Conservation (phyloP, 2,797 vertebrate genomes). For the Sebastes taczanowskii region DNA sequence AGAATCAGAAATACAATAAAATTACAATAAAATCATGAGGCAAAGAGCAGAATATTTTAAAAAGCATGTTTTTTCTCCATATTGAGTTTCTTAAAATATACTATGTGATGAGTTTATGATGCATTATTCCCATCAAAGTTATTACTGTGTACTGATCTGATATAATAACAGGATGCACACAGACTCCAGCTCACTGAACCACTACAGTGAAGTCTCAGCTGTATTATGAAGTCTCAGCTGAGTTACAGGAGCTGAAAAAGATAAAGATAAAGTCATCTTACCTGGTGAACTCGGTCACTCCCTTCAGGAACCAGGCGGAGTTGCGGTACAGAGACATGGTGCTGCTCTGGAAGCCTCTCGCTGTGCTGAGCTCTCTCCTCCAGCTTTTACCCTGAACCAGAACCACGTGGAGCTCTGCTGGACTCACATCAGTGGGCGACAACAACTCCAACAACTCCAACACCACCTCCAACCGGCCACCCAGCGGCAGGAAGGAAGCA, state of each 20-base stretch:
- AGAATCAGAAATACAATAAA: neutral
- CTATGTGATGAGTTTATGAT: neutral
- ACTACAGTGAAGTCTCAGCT: neutral
- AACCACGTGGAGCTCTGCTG: slow-evolving; percentile 67
- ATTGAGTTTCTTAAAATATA: too few species aligned
- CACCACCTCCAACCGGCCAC: slow-evolving; percentile 10
- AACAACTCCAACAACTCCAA: neutral
- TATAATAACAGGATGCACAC: neutral
- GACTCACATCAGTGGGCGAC: slow-evolving; percentile 17
- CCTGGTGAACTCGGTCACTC: slow-evolving; percentile 85
- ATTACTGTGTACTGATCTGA: neutral
- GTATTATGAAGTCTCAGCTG: neutral
- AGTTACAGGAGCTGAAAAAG: neutral
- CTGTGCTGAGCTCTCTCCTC: slow-evolving; percentile 34
- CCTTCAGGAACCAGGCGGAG: slow-evolving; percentile 85
- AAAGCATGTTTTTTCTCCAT: too few species aligned
- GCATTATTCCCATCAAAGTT: neutral
- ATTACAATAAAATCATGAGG: neutral
- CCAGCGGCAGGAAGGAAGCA: slow-evolving; percentile 32
- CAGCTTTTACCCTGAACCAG: slow-evolving; percentile 59
- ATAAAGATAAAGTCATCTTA: slow-evolving; percentile 44
- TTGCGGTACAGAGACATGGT: slow-evolving; percentile 86
- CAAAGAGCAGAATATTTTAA: neutral
- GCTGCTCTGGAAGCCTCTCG: slow-evolving; percentile 53
- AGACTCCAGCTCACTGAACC: neutral